These are phyloP conservation scores for Phenganax marumi DNA, from an alignment of 92 coral and sea anemone species.

Conservation along the genomic window DNA sequence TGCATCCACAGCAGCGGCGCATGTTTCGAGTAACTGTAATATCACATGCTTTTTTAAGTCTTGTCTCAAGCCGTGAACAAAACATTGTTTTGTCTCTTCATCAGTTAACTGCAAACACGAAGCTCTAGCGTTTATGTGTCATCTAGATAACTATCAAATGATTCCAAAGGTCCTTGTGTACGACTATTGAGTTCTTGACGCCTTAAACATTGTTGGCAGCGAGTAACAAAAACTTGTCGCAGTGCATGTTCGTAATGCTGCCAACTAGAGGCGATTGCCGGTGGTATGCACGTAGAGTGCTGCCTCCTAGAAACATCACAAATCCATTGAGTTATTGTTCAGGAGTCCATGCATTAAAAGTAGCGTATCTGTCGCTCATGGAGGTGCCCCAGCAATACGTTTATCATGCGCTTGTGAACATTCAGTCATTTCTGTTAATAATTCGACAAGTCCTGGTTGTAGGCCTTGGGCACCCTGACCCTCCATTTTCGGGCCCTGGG, in stretches of 20 bases:
- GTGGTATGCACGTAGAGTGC: background rate
- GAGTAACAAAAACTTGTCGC: slow-evolving; percentile 4
- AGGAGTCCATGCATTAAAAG: background rate
- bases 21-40: slow-evolving; percentile 9
- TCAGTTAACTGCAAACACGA: slow-evolving; percentile 29
- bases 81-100: background rate
- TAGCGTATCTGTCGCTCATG: background rate
- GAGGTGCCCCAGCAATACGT: background rate
- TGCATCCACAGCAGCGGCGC: background rate
- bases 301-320: slow-evolving; percentile 8
- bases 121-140: background rate
- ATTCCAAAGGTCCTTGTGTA: slow-evolving; percentile 35
- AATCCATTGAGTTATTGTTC: background rate
- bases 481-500: slow-evolving; percentile 2
- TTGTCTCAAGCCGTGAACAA: slow-evolving; percentile 12
- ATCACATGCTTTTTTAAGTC: slow-evolving; percentile 33
- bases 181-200: slow-evolving; percentile 42
- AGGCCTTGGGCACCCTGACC: background rate
- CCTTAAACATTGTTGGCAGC: background rate
- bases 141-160: slow-evolving; percentile 33
- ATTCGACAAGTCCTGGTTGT: background rate
- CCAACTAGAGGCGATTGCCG: background rate
- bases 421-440: background rate
- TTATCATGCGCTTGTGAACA: background rate
- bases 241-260: background rate